Conservation (phyloP, 2,797 vertebrate genomes). For the Phylloscopus collybita region DNA sequence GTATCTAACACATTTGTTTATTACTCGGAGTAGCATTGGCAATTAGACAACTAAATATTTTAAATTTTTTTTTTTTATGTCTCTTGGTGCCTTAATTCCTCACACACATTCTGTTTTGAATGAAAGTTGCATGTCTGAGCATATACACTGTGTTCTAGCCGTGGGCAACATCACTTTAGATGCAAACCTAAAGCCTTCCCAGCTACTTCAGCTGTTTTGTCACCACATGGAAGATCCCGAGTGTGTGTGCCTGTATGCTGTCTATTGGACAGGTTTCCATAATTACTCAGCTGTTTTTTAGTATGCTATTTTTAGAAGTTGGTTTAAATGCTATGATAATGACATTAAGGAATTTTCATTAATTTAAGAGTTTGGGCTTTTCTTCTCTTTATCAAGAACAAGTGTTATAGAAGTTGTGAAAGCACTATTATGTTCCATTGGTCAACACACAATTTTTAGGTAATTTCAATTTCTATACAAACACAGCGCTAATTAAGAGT, state of each 20-base stretch:
- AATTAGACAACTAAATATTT: constrained; percentile 11
- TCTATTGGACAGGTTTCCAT: background rate
- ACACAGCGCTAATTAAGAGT: background rate
- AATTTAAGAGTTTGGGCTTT: background rate
- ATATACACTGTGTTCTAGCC: constrained; percentile 23
- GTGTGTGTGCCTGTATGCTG: background rate
- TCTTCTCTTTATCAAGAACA: background rate
- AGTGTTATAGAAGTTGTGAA: background rate
- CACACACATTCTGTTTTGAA: constrained; percentile 25
- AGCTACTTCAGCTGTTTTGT: constrained; percentile 20
- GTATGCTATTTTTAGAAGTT: background rate
- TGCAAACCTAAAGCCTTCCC: background rate
- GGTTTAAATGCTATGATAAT: background rate
- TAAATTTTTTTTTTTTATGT: background rate
- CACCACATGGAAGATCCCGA: background rate
- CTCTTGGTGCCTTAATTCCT: constrained; percentile 26
- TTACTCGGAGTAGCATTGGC: background rate
- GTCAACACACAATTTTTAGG: background rate
- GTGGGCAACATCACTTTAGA: constrained; percentile 18
- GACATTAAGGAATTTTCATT: background rate
- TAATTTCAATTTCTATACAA: background rate
- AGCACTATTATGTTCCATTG: background rate
- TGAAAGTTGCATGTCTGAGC: constrained; percentile 41
- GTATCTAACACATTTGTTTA: constrained; percentile 36
- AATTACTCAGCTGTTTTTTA: background rate